Base-by-base conservation (phyloP, 2,113 vertebrate genomes). In the Equus quagga region DNA sequence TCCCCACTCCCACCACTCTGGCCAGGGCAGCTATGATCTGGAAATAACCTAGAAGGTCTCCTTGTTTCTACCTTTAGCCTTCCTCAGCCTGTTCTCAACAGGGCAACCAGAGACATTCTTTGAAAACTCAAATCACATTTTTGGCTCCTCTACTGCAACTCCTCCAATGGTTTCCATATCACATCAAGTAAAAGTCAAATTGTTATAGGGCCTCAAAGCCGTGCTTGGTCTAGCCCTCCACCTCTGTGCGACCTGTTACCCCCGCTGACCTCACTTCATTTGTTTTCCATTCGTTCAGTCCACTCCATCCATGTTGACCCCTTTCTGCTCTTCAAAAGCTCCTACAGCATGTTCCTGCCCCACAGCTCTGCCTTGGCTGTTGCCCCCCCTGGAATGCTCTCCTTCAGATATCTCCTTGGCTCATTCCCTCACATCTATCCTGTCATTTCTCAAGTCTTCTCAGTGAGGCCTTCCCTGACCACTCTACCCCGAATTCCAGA, bases 221-320 rank as follows among this genome's bases (percentile, higher is more conserved):
- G 15, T 12, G 0, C 1, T 0, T 31, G 54, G 24, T 51, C 75
- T 86, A 41, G 8, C 17, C 31, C 13, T 64, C 17, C 7, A 49
- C 28, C 62, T 89, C 36, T 1, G 0, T 8, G 44, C 26, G 46
- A 2, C 24, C 75, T 17, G 14, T 56, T 11, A 41, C 31, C n/a
- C 17, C 8, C 54, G n/a, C 21, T 75, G 58, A 80, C n/a, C 62
- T 92, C 60, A 24, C 28, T 23, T 10, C 36, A 13, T 15, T 31
- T 14, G 0, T 69, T 18, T 69, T 90, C 46, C 28, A 15, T 26
- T 60, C 75, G n/a, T 23, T 80, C 7, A 21, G 46, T 23, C 13
- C 26, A 28, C n/a, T 83, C 15, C 11, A 24, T 44, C 51, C 31
- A 9, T n/a, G 44, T 26, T 8, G 8, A 3, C 11, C 70, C 24